These are phyloP conservation scores for Gastracanthus pulcherrimus DNA, from an alignment of 2,888 invertebrate species.

Conservation along the genomic window DNA sequence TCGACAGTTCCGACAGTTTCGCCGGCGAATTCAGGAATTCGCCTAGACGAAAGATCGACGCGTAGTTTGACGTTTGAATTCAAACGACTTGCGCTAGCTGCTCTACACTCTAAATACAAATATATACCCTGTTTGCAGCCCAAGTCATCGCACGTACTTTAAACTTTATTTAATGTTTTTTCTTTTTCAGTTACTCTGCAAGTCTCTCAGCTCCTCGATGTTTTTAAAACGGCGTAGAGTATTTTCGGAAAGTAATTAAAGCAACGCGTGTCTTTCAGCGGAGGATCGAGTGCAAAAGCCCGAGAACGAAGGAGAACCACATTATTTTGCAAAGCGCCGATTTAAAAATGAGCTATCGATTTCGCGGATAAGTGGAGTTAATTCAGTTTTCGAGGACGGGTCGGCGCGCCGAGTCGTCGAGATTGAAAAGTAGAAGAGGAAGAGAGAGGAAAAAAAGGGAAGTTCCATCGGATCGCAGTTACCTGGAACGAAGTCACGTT, in stretches of 20 bases:
- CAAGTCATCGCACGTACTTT: too few relatives aligned
- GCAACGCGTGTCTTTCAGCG: too few relatives aligned
- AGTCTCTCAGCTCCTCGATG: too few relatives aligned
- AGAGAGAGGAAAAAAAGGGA: background rate
- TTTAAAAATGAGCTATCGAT: slow-evolving; percentile 11
- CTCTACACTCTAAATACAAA: too few relatives aligned
- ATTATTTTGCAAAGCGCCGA: too few relatives aligned
- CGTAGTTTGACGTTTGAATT: slow-evolving; percentile 49
- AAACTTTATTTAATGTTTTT: too few relatives aligned
- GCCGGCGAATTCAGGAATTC: slow-evolving; percentile 51
- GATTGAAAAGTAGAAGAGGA: slow-evolving; percentile 31
- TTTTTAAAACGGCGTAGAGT: too few relatives aligned
- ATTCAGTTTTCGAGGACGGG: slow-evolving; percentile 33
- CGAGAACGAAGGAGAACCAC: too few relatives aligned
- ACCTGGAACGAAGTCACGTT: slow-evolving; percentile 40
- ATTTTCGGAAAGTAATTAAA: too few relatives aligned
- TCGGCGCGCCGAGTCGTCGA: background rate
- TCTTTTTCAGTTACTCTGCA: too few relatives aligned
- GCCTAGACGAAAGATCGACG: slow-evolving; percentile 49
- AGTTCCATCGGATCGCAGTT: slow-evolving; percentile 30
- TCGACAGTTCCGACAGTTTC: slow-evolving; percentile 73
- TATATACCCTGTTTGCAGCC: too few relatives aligned
- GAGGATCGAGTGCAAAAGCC: too few relatives aligned
- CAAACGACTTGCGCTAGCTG: slow-evolving; percentile 21
- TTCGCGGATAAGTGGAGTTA: slow-evolving; percentile 20